Base-by-base conservation (phyloP, 2,113 vertebrate genomes). In the Tetrax tetrax region DNA sequence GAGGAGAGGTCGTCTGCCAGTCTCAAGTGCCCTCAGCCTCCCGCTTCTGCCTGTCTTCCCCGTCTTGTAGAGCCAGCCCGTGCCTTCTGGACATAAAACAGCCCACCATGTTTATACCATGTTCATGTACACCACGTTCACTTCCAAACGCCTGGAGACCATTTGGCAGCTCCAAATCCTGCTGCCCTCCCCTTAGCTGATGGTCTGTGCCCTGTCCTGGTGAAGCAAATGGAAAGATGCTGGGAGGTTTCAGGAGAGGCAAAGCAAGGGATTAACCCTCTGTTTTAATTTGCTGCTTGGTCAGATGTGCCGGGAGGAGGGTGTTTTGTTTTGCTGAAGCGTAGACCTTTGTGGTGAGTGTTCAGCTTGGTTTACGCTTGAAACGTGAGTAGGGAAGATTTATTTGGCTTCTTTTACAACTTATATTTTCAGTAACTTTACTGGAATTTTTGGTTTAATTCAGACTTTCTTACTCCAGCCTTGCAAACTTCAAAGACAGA, bases 101-200 rank as follows among this genome's bases (percentile, higher is more conserved):
- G 47, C 27, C 0, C 37, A 7, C 38, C 0, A 0, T 31, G 28
- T 60, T 66, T 51, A 6, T 38, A n/a, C 5, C 1, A 0, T 27
- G 24, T 84, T 89, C 69, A 15, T 60, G 63, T 51, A 6, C 35
- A n/a, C 5, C 1, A 0, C 24, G 24, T 84, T 89, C 65, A 35
- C 61, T 66, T 61, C 78, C 4, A 7, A 3, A 4, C 15, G 10
- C 85, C 15, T 1, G 2, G 27, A 70, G 38, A 84, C 25, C 51
- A 38, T 38, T n/a, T n/a, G 56, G 69, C 57, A 76, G 18, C 38
- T 88, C 61, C 48, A 29, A 64, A 29, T 57, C 31, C 29, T 35
- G 31, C 25, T 1, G 4, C 59, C 24, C 31, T 85, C 10, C 14
- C 12, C 0, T 8, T 8, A 9, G 35, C 51, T 60, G 21, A 50